phyloP scores from a whole-genome alignment of 2,113 vertebrate genomes.

The Cyprinodon variegatus region DNA sequence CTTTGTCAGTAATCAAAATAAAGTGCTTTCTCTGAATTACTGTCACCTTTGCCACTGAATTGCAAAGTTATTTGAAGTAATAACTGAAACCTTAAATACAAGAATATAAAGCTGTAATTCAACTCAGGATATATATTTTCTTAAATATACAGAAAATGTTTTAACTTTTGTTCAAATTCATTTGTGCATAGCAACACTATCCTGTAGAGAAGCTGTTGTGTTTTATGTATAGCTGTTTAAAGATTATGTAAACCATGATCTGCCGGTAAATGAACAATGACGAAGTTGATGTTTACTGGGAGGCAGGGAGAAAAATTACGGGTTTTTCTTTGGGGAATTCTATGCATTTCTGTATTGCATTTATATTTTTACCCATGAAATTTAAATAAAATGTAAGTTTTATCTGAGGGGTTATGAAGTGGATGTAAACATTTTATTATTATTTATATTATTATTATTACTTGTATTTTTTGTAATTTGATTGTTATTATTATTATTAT shows the following conservation, averaged over 20 bases:
- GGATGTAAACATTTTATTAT: background rate
- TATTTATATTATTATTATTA: background rate
- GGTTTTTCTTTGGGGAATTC: background rate
- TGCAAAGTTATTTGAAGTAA: background rate
- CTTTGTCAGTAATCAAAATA: constrained; percentile 44
- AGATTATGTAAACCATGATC: constrained; percentile 53
- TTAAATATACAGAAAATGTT: background rate
- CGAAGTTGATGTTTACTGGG: constrained; percentile 2
- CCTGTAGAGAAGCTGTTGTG: constrained; percentile 27
- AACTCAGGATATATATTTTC: background rate
- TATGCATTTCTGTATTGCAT: background rate
- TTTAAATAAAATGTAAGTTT: background rate
- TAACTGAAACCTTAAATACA: background rate
- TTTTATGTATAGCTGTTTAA: constrained; percentile 65
- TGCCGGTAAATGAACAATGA: constrained; percentile 67
- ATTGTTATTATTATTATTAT: no score
- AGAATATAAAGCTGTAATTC: background rate
- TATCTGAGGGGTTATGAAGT: background rate
- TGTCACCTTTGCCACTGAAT: background rate
- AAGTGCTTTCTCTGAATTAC: constrained; percentile 26
- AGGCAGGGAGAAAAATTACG: background rate
- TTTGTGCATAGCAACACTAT: constrained; percentile 36
- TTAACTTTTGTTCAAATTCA: background rate
- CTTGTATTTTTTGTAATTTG: no score
- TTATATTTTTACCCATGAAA: background rate